A percentile compares a stretch with the other conserved stretches of the same genome.
Evolutionary conservation across 1,140 invertebrate species (phyloP).

Genomic region (Cydia strobilella): DNA sequence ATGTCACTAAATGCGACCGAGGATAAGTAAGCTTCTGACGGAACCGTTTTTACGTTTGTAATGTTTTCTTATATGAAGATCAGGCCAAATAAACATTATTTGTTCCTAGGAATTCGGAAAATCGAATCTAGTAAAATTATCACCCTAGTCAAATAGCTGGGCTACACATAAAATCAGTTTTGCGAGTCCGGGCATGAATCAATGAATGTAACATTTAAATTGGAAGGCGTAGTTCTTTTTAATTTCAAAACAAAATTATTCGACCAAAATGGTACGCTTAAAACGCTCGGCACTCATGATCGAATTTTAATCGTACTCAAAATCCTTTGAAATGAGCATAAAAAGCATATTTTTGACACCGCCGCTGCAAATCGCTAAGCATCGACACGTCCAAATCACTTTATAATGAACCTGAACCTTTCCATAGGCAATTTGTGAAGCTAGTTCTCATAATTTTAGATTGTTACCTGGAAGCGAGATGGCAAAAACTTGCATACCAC

Average conservation of each 20-base stretch:
- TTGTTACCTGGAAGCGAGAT: conserved; percentile 3
- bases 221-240: too few relatives aligned
- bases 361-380: background rate
- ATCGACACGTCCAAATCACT: conserved; percentile 7
- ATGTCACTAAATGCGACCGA: too few relatives aligned
- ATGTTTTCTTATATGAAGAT: background rate
- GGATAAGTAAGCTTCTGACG: background rate
- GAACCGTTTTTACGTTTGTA: background rate
- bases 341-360: background rate
- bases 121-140: too few relatives aligned
- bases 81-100: background rate
- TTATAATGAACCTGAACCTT: conserved; percentile 6
- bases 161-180: too few relatives aligned
- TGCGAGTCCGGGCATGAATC: too few relatives aligned
- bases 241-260: background rate
- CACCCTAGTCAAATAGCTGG: too few relatives aligned
- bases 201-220: too few relatives aligned
- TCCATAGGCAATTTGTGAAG: conserved; percentile 8
- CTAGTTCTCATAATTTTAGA: conserved; percentile 21
- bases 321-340: background rate
- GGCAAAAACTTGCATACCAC: conserved; percentile 13
- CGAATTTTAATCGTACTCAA: background rate
- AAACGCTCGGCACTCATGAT: background rate
- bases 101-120: too few relatives aligned
- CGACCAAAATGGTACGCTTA: background rate